Percentiles rank a stretch among this genome's conserved stretches.
Conservation (phyloP, 2,888 invertebrate species). For the Oscheius sp. region DNA sequence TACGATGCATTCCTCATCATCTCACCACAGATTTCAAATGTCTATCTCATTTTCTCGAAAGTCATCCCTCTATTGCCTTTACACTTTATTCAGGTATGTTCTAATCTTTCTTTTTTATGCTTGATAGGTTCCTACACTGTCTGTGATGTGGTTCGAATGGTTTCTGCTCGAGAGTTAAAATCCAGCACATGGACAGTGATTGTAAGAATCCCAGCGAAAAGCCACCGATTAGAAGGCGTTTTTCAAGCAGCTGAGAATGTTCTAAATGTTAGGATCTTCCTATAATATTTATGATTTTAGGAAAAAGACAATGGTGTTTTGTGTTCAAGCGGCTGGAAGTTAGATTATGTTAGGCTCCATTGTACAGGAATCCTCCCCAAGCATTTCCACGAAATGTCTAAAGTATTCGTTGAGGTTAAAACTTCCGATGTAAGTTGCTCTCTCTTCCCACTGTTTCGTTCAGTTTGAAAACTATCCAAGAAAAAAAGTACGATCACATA, state of each 20-base stretch:
- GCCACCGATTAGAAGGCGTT: neutral
- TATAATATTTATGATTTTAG: neutral
- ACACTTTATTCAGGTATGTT: slow-evolving; percentile 8
- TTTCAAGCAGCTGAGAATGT: neutral
- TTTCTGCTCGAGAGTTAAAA: neutral
- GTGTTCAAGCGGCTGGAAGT: neutral
- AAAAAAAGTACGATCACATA: neutral
- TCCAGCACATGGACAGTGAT: neutral
- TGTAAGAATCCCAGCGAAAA: neutral
- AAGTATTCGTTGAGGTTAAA: neutral
- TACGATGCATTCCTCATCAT: slow-evolving; percentile 6
- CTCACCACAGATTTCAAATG: neutral
- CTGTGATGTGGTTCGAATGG: neutral
- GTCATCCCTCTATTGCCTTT: slow-evolving; percentile 15
- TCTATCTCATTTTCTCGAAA: neutral
- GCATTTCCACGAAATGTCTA: neutral
- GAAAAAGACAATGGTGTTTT: neutral
- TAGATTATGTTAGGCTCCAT: slow-evolving; percentile 14
- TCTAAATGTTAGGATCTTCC: slow-evolving; percentile 1
- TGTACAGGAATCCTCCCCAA: neutral
- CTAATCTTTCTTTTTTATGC: too few relatives aligned
- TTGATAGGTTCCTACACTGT: slow-evolving; percentile 12
- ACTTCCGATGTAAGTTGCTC: neutral
- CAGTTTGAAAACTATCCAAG: neutral
- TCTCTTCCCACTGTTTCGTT: neutral